Evolutionary conservation across 2,113 vertebrate genomes (phyloP), one percentile per base, ranked within the genome.

Genomic region (Nyctereutes procyonoides): DNA sequence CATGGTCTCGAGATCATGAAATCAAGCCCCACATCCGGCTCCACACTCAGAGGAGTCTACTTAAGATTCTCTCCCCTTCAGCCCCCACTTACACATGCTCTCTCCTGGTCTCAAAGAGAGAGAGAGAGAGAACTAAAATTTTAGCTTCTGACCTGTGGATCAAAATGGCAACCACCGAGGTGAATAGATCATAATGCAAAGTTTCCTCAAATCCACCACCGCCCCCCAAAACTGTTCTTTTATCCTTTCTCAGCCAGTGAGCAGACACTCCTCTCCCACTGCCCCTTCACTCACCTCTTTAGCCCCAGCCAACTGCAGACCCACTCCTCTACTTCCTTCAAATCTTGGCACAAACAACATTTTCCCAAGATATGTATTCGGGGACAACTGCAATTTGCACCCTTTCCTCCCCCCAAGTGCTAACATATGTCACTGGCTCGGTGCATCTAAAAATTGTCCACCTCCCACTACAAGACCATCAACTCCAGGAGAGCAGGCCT

Each of bases 381-480:
- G 12, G 7, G 55, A 51, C 56, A 26, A 11, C 16, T 1, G 3
- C 20, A 28, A 22, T n/a, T 6, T 12, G 13, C 22, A 17, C 12
- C 73, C 15, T n/a, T 22, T 10, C 30, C 11, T 0, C 48, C 15
- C 26, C 0, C 9, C 82, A 0, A 12, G 1, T 17, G 28, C 5
- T 22, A 11, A 24, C 30, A 8, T 1, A 20, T 2, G 7, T 4
- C 80, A 53, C 8, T 16, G 12, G 9, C 35, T 35, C 8, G 9
- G 15, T 8, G 6, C 0, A 0, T 26, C 80, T n/a, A 4, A n/a
- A 8, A 0, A 1, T 2, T 2, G 13, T 1, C 26, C 32, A 4
- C 11, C 56, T 26, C 62, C 48, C 62, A 5, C 22, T 3, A 3
- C 19, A 0, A 51, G 79, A 14, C 17, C 17, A 3, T 0, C 1